Percentiles rank a stretch among this genome's conserved stretches.
Evolutionary conservation across 2,113 vertebrate species (phyloP).

Genomic region (Oncorhynchus keta): DNA sequence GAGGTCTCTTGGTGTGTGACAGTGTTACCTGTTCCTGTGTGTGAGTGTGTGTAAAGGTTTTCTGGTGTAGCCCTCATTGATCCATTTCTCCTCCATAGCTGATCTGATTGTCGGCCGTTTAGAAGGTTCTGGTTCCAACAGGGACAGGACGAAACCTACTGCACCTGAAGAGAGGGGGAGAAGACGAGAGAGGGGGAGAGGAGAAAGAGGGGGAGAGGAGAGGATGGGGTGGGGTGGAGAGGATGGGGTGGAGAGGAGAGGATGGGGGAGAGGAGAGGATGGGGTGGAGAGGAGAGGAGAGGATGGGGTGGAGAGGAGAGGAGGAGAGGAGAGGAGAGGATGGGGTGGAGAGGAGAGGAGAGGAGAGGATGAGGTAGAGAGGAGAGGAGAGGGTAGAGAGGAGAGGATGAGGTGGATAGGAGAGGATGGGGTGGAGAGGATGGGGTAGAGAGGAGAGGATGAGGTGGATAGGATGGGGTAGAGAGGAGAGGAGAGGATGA

Average conservation of each 20-base stretch:
- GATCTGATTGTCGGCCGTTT: conserved; percentile 76
- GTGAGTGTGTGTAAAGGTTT: conserved; percentile 62
- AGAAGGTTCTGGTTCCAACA: conserved; percentile 78
- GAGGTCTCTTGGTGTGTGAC: not conserved
- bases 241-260: not conserved
- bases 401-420: too few relatives aligned
- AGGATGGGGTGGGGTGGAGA: not conserved
- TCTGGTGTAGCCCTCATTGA: conserved; percentile 75
- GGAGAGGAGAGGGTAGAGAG: too few relatives aligned
- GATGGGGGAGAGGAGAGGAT: not conserved
- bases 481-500: too few relatives aligned
- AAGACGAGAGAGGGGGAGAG: not conserved
- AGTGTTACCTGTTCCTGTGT: conserved; percentile 75
- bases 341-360: not conserved
- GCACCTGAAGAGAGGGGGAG: conserved; percentile 58
- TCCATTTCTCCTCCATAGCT: conserved; percentile 78
- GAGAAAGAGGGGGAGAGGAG: not conserved
- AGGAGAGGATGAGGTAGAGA: too few relatives aligned
- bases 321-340: too few relatives aligned
- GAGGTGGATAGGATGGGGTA: too few relatives aligned
- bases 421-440: too few relatives aligned
- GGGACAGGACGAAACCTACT: conserved; percentile 76
- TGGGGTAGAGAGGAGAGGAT: too few relatives aligned
- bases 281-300: not conserved
- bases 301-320: not conserved